Conservation (phyloP, 2,113 vertebrate genomes). For the Hydropotes inermis region DNA sequence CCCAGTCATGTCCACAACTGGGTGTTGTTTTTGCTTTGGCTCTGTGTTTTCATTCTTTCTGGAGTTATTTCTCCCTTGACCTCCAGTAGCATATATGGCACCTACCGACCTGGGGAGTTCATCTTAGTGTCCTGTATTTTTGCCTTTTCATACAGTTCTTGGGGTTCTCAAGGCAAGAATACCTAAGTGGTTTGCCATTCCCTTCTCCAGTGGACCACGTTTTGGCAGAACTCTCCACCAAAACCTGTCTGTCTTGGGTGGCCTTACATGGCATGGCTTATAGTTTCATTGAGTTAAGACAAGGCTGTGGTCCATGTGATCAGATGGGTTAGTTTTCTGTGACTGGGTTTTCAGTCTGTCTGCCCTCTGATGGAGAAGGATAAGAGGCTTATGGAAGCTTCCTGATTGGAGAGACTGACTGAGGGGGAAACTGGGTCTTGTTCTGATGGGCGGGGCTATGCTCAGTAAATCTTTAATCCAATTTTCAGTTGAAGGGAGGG, state of each 20-base stretch:
- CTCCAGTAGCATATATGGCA: background rate
- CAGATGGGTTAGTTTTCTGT: background rate
- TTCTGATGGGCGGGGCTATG: background rate
- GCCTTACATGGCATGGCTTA: background rate
- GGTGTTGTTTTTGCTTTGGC: background rate
- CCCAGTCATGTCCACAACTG: background rate
- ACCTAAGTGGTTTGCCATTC: background rate
- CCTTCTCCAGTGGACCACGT: background rate
- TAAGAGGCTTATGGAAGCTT: background rate
- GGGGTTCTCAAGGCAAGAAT: background rate
- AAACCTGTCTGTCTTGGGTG: background rate
- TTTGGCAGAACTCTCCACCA: background rate
- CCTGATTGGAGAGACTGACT: background rate
- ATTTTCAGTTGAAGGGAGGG: rapidly evolving
- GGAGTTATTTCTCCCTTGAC: background rate
- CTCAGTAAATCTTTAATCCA: background rate
- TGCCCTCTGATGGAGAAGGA: background rate
- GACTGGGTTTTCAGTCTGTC: background rate
- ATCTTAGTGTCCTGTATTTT: background rate
- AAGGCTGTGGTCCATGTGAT: background rate
- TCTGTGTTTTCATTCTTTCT: background rate
- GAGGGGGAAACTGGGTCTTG: background rate
- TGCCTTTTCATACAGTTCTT: background rate
- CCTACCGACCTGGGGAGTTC: background rate
- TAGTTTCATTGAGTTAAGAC: background rate